Base-by-base conservation (phyloP, 2,888 invertebrate species). In the Protula sp. region DNA sequence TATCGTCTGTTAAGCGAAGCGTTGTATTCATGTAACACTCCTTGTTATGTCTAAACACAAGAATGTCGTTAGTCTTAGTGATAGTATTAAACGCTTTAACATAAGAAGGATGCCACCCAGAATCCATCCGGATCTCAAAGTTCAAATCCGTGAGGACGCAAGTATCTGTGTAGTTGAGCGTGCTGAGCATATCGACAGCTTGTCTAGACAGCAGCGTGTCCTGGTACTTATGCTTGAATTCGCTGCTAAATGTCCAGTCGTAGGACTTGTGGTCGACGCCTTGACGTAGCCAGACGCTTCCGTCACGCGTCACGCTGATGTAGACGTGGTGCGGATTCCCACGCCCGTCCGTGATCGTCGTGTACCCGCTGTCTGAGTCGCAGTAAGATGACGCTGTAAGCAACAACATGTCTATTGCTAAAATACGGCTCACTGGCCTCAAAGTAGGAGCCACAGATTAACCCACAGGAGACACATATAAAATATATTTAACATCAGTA, bases 21-120 rank as follows among this genome's bases (percentile, higher is more conserved):
- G 55, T 63, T 1, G 68, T 67, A 28, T 48, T 45, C 47, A 57
- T 57, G 24, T 54, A 30, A 54, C 68, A 68, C 53, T 63, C 60
- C n/a, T 57, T 38, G 58, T 56, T n/a, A n/a, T n/a, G n/a, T n/a
- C n/a, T n/a, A n/a, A n/a, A n/a, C n/a, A n/a, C n/a, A n/a, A n/a
- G n/a, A n/a, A n/a, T n/a, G n/a, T n/a, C n/a, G n/a, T n/a, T n/a
- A n/a, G n/a, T n/a, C n/a, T n/a, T 54, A 14, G 38, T 38, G 9
- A 19, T 47, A n/a, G 67, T 64, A 55, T 68, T 60, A 59, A 58
- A 68, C n/a, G 55, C 58, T 14, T 31, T 56, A 30, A 68, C 24
- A 48, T 54, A 68, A 54, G 67, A 68, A 5, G 68, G 68, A 47
- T 68, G 68, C 67, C 67, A 68, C 9, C 61, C 61, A 22, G 52